A percentile compares a stretch with the other conserved stretches of the same genome.
Evolutionary conservation across 2,888 invertebrate genomes (phyloP).

Genomic region (Furcula furcula): DNA sequence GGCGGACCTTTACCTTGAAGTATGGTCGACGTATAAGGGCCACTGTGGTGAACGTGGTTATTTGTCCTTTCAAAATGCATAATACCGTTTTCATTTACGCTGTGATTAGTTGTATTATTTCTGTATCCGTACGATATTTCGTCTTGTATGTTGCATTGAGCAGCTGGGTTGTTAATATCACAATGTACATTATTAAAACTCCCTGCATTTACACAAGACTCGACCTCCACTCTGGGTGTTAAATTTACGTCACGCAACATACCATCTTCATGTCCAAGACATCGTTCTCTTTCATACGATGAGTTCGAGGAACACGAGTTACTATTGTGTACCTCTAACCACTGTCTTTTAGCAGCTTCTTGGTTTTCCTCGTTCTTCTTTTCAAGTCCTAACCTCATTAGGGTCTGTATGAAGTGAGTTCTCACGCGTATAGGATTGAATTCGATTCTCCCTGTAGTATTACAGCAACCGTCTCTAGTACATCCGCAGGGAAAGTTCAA

Average conservation of each 20-base stretch:
- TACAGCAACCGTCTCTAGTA: constrained; percentile 95
- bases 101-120: constrained; percentile 73
- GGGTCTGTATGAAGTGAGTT: constrained; percentile 97
- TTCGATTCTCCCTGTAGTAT: constrained; percentile 95
- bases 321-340: constrained; percentile 65
- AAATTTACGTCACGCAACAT: constrained; percentile 78
- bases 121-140: constrained; percentile 51
- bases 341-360: constrained; percentile 70
- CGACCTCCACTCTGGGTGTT: constrained; percentile 82
- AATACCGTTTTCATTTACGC: constrained; percentile 47
- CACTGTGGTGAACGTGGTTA: constrained; percentile 64
- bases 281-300: constrained; percentile 60
- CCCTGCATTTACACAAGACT: constrained; percentile 84
- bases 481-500: constrained; percentile 98
- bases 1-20: constrained; percentile 70
- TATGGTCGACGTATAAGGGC: constrained; percentile 69
- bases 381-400: constrained; percentile 95
- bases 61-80: constrained; percentile 67
- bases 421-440: constrained; percentile 97
- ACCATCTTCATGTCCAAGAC: constrained; percentile 60
- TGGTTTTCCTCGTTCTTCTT: constrained; percentile 87
- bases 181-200: constrained; percentile 87
- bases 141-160: constrained; percentile 40
- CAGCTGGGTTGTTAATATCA: constrained; percentile 64
- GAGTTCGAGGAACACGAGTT: constrained; percentile 56